phyloP scores from a whole-genome alignment of 2,888 invertebrate species.

The Sicus ferrugineus region DNA sequence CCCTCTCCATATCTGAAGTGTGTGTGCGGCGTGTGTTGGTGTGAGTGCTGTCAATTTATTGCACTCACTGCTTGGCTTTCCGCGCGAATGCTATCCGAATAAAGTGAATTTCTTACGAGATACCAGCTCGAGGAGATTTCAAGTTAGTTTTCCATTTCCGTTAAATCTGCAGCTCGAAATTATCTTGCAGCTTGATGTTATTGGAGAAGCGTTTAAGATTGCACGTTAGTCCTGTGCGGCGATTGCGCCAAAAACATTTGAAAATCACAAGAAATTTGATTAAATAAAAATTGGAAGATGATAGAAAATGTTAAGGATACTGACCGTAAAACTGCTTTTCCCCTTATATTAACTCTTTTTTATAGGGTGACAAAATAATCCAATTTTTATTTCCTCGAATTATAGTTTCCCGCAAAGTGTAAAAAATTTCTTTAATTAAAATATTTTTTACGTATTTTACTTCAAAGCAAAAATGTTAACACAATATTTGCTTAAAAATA shows the following conservation, averaged over 20 bases:
- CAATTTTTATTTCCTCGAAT: too few species aligned
- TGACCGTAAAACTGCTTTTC: too few species aligned
- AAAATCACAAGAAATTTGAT: not conserved
- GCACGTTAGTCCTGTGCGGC: too few species aligned
- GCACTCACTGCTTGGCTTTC: not conserved
- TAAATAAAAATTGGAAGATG: not conserved
- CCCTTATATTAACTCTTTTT: too few species aligned
- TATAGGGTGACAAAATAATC: too few species aligned
- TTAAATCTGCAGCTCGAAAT: constrained; percentile 6
- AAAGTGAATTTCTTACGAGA: not conserved
- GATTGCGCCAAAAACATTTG: too few species aligned
- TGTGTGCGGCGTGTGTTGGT: not conserved
- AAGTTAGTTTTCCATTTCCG: constrained; percentile 20
- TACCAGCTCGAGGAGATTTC: not conserved
- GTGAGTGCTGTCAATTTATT: constrained; percentile 6
- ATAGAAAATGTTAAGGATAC: too few species aligned
- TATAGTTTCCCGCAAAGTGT: too few species aligned
- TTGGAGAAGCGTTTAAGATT: not conserved
- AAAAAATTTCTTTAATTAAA: too few species aligned
- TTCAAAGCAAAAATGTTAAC: too few species aligned
- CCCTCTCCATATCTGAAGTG: not conserved
- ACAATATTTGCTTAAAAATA: too few species aligned
- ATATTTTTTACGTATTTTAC: too few species aligned
- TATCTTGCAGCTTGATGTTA: not conserved
- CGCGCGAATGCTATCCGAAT: constrained; percentile 1